These are phyloP conservation scores for Papilio demoleus DNA, from an alignment of 2,888 invertebrate genomes.

Conservation along the genomic window DNA sequence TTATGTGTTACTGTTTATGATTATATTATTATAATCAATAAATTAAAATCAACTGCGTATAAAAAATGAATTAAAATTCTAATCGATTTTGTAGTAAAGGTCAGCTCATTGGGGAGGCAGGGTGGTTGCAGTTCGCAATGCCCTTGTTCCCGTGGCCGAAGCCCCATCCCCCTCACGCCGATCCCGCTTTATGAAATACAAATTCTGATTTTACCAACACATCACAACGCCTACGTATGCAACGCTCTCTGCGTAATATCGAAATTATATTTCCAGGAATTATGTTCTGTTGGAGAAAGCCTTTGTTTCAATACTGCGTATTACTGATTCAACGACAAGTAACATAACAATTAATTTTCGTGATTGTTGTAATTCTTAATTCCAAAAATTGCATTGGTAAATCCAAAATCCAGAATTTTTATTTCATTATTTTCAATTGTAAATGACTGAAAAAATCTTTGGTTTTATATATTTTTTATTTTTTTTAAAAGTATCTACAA, in stretches of 20 bases:
- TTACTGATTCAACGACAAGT: neutral
- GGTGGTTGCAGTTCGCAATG: neutral
- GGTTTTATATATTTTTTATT: too few relatives aligned
- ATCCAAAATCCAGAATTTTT: too few relatives aligned
- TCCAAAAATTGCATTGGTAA: too few relatives aligned
- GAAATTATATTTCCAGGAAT: neutral
- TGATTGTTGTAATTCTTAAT: neutral
- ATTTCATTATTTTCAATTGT: too few relatives aligned
- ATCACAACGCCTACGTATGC: neutral
- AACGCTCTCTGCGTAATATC: neutral
- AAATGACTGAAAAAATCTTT: too few relatives aligned
- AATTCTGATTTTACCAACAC: neutral
- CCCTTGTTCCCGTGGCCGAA: neutral
- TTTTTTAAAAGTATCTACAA: too few relatives aligned
- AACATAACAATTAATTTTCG: neutral
- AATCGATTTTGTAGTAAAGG: neutral
- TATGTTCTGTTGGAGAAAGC: neutral
- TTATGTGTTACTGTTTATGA: too few relatives aligned
- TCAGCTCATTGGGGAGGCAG: neutral
- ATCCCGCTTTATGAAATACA: slow-evolving; percentile 8
- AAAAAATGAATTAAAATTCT: neutral
- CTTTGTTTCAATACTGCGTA: neutral
- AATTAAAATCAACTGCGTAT: neutral
- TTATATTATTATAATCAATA: too few relatives aligned
- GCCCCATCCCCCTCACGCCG: neutral